Conservation (phyloP, 2,797 vertebrate species). For the Phyllotis vaccarum region DNA sequence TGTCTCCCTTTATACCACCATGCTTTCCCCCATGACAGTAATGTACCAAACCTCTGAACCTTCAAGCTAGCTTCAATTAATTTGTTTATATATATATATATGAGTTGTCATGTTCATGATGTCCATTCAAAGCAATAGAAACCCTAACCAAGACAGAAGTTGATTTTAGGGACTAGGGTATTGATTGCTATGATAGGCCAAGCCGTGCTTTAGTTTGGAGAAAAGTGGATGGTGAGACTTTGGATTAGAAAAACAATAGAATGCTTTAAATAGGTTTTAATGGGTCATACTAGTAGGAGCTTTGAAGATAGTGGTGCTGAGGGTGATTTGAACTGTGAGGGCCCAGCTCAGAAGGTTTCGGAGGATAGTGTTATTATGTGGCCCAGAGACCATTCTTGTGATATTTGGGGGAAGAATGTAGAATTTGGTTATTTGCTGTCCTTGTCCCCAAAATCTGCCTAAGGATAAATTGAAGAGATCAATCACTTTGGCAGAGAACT, state of each 20-base stretch:
- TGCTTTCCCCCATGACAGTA: neutral
- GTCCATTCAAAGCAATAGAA: neutral
- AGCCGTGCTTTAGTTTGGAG: neutral
- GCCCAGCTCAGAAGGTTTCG: neutral
- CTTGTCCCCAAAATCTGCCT: neutral
- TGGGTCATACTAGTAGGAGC: neutral
- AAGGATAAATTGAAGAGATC: neutral
- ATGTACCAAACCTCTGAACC: neutral
- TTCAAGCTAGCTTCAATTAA: neutral
- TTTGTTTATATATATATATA: no score
- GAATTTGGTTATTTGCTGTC: neutral
- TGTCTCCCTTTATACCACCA: neutral
- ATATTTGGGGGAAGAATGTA: neutral
- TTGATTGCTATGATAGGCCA: neutral
- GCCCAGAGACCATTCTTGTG: neutral
- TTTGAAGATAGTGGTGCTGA: neutral
- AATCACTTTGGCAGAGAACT: neutral
- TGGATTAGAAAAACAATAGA: neutral
- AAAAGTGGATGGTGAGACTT: neutral
- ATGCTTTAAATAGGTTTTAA: neutral
- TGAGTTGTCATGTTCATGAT: neutral
- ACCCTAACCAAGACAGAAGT: neutral
- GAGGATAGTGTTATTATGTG: neutral
- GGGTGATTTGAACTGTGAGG: neutral
- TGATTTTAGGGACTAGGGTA: neutral